Conservation (phyloP, 2,797 vertebrate genomes). For the Sebastolobus alascanus region DNA sequence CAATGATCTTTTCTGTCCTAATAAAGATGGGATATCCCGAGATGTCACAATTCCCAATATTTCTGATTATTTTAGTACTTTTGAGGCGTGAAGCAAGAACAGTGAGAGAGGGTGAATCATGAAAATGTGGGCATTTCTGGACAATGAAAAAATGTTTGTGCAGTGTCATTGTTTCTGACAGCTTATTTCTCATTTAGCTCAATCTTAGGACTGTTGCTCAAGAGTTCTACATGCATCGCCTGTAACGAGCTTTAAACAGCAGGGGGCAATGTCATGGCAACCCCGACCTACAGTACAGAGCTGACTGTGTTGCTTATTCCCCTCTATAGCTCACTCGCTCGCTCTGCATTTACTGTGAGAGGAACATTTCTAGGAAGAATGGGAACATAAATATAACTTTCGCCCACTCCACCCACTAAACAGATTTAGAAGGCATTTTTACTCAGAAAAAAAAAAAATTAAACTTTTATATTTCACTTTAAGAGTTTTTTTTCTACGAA, state of each 20-base stretch:
- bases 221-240: not conserved
- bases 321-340: not conserved
- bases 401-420: conserved; percentile 6
- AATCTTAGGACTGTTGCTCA: conserved; percentile 13
- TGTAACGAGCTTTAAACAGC: conserved; percentile 61
- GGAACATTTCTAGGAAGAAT: conserved; percentile 36
- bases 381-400: conserved; percentile 56
- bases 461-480: conserved; percentile 57
- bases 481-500: conserved; percentile 20
- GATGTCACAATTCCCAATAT: conserved; percentile 26
- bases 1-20: not conserved
- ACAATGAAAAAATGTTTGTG: not conserved
- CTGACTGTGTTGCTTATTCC: not conserved
- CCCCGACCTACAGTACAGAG: not conserved
- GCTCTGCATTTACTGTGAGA: conserved; percentile 3
- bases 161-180: not conserved
- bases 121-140: not conserved
- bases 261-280: conserved; percentile 71
- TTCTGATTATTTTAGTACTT: not conserved
- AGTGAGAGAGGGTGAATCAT: conserved; percentile 31
- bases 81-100: conserved; percentile 1
- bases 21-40: not conserved
- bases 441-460: conserved; percentile 38
- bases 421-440: conserved; percentile 41
- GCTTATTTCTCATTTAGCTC: not conserved